Percentiles rank a stretch among this genome's conserved stretches.
Conservation (phyloP, 2,113 vertebrate genomes). For the Triplophysa dalaica region DNA sequence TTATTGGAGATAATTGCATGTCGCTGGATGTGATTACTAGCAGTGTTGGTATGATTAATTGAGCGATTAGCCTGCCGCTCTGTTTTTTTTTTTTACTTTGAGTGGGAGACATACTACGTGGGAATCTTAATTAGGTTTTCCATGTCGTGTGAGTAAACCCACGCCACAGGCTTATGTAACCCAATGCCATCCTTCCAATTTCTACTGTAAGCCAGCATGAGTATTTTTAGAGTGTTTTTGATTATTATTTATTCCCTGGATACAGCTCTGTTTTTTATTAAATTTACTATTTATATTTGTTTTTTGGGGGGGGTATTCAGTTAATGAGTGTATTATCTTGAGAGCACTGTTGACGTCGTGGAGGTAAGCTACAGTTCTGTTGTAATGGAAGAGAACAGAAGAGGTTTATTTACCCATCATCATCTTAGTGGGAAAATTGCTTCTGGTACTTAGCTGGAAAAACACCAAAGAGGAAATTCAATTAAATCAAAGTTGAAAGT, state of each 20-base stretch:
- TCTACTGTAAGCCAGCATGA: not conserved
- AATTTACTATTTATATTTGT: too few relatives aligned
- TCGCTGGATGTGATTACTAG: slow-evolving; percentile 33
- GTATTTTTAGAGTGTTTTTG: slow-evolving; percentile 14
- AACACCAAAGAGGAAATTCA: not conserved
- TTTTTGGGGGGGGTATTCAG: not conserved
- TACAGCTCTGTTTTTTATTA: not conserved
- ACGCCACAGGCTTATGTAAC: slow-evolving; percentile 25
- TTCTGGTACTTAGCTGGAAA: not conserved
- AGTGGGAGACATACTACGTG: slow-evolving; percentile 4
- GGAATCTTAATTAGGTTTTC: slow-evolving; percentile 12
- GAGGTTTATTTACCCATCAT: not conserved
- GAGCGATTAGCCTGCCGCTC: slow-evolving; percentile 18
- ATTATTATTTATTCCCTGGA: slow-evolving; percentile 1
- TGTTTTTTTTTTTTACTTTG: not conserved
- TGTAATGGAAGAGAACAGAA: not conserved
- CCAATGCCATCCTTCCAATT: slow-evolving; percentile 7
- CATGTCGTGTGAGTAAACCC: slow-evolving; percentile 28
- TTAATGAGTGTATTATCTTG: not conserved
- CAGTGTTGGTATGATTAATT: slow-evolving; percentile 34
- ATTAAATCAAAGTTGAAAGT: not conserved
- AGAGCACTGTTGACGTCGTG: not conserved
- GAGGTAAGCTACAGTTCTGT: not conserved
- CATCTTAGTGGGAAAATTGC: not conserved
- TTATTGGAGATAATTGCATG: slow-evolving; percentile 36